Base-by-base conservation (phyloP, 2,888 invertebrate species). In the Mesopsocus fuscifrons region DNA sequence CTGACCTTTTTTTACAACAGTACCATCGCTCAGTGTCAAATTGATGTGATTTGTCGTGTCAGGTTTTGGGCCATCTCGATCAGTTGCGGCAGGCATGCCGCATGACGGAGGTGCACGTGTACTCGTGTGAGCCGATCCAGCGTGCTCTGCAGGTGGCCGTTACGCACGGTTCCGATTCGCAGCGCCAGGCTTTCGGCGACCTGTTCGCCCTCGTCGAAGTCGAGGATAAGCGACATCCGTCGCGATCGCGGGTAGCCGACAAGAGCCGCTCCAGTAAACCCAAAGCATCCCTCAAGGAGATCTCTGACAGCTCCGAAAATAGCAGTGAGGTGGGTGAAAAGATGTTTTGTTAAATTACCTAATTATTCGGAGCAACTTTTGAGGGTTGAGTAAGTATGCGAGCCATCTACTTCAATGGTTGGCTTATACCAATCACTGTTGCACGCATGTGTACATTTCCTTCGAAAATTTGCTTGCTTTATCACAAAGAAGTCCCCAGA, bases 1-100 rank as follows among this genome's bases (percentile, higher is more conserved):
- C n/a, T n/a, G n/a, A n/a, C n/a, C n/a, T n/a, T n/a, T n/a, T n/a
- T n/a, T n/a, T n/a, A n/a, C n/a, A n/a, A n/a, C n/a, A n/a, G n/a
- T n/a, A n/a, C n/a, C n/a, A n/a, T n/a, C n/a, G n/a, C n/a, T n/a
- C n/a, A n/a, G n/a, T n/a, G n/a, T n/a, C n/a, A n/a, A n/a, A n/a
- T n/a, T n/a, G n/a, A n/a, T n/a, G n/a, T n/a, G n/a, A n/a, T n/a
- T n/a, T n/a, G n/a, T n/a, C n/a, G n/a, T n/a, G 8, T 34, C 61
- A 80, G 68, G 83, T 94, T 49, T 68, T 97, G 53, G 79, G 81
- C 45, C 95, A 97, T 64, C 70, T 97, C 56, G 94, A 95, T 60
- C 81, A 84, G 62, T 73, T 92, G 66, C 68, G 91, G 56, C 66
- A 77, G 51, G 75, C 76, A 56, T 81, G 82, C 57, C 48, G 56